Evolutionary conservation across 2,888 invertebrate genomes (phyloP).

Genomic region (Pristionchus entomophagus): DNA sequence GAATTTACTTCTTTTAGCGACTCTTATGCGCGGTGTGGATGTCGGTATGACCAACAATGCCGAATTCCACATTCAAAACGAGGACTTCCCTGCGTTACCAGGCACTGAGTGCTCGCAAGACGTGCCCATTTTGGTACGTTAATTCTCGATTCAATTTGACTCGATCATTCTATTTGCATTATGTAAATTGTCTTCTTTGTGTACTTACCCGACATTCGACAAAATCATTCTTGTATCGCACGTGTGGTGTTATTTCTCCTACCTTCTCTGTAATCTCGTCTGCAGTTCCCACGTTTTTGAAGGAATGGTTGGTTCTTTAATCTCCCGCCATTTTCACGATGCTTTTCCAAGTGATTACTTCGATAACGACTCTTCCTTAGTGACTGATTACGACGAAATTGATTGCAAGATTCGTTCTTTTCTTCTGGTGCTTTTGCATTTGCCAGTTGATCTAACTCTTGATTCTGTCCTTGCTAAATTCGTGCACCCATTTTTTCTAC

Average conservation of each 20-base stretch:
- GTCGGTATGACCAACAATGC: conserved; percentile 58
- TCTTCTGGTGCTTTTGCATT: too few relatives aligned
- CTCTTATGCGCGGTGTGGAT: conserved; percentile 66
- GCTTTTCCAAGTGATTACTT: neutral
- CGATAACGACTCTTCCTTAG: neutral
- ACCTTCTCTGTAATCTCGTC: neutral
- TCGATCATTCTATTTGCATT: neutral
- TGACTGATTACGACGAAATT: too few relatives aligned
- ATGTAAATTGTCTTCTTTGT: conserved; percentile 28
- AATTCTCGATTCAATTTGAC: conserved; percentile 7
- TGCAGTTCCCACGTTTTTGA: neutral
- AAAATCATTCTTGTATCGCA: neutral
- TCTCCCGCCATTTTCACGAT: conserved; percentile 7
- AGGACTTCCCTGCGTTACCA: conserved; percentile 99
- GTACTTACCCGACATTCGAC: neutral
- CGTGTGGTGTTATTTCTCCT: neutral
- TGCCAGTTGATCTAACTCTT: too few relatives aligned
- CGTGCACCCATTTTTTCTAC: too few relatives aligned
- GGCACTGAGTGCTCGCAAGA: conserved; percentile 79
- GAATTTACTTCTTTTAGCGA: conserved; percentile 58
- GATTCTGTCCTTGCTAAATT: too few relatives aligned
- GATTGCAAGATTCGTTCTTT: neutral
- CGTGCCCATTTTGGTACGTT: conserved; percentile 34
- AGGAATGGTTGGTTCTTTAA: conserved; percentile 16
- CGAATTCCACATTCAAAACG: conserved; percentile 88